Percentiles rank a stretch among this genome's conserved stretches.
Evolutionary conservation across 2,888 invertebrate species (phyloP).

Genomic region (Helobdella robusta): DNA sequence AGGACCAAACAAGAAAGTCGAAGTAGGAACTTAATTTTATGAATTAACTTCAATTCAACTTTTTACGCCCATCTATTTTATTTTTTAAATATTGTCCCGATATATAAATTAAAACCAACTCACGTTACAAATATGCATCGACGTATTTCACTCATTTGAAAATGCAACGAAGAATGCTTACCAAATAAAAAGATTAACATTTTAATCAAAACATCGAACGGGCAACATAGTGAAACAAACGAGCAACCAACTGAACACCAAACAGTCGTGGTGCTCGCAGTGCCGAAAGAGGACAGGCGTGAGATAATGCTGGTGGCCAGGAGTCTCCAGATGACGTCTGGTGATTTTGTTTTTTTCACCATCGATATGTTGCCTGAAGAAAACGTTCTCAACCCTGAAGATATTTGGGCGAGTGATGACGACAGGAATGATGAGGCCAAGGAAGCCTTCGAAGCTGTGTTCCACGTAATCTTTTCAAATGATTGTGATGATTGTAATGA

Average conservation of each 20-base stretch:
- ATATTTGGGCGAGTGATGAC: constrained; percentile 42
- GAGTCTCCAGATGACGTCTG: constrained; percentile 40
- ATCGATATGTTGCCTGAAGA: constrained; percentile 36
- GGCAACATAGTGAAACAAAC: too few species aligned
- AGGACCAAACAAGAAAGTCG: constrained; percentile 30
- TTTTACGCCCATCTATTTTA: too few species aligned
- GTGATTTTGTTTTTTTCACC: constrained; percentile 43
- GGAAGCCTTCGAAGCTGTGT: constrained; percentile 44
- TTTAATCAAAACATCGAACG: too few species aligned
- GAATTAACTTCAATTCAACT: too few species aligned
- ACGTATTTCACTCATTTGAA: too few species aligned
- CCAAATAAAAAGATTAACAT: too few species aligned
- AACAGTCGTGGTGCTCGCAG: constrained; percentile 41
- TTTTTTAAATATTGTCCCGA: too few species aligned
- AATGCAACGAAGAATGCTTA: too few species aligned
- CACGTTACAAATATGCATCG: too few species aligned
- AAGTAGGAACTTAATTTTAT: constrained; percentile 30
- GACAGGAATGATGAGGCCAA: constrained; percentile 40
- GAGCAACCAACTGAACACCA: not conserved
- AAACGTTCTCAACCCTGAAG: constrained; percentile 24
- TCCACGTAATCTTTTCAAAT: constrained; percentile 40
- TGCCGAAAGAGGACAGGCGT: constrained; percentile 39
- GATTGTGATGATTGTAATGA: not conserved
- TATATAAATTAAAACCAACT: too few species aligned
- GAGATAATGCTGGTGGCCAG: constrained; percentile 40